Conservation (phyloP, 2,888 invertebrate genomes). For the Sthenelais limicola region DNA sequence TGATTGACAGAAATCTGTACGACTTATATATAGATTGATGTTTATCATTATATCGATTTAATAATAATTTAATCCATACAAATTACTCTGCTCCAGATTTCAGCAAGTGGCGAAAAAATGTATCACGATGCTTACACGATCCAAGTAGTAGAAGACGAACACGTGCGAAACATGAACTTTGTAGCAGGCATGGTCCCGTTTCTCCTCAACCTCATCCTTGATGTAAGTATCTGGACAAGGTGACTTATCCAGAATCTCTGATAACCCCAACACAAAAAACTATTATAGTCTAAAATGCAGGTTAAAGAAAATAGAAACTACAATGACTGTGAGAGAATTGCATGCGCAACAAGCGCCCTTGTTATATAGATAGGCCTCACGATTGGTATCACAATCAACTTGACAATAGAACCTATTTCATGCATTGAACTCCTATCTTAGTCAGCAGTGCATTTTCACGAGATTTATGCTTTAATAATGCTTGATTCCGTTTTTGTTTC, state of each 20-base stretch:
- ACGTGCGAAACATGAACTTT: slow-evolving; percentile 68
- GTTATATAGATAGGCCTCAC: no score
- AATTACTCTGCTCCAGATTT: slow-evolving; percentile 52
- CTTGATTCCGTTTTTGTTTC: slow-evolving; percentile 42
- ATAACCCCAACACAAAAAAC: no score
- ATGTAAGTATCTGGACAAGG: slow-evolving; percentile 69
- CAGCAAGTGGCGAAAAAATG: slow-evolving; percentile 64
- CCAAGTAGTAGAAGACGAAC: slow-evolving; percentile 67
- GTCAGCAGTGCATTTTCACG: no score
- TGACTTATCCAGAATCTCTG: no score
- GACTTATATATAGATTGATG: not conserved
- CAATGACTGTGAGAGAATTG: no score
- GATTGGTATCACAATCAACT: no score
- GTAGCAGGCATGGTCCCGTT: slow-evolving; percentile 72
- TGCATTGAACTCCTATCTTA: no score
- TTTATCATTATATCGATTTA: not conserved
- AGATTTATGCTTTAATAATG: not conserved
- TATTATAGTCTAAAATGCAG: no score
- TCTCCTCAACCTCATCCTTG: slow-evolving; percentile 69
- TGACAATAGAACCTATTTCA: no score
- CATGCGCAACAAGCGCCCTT: no score
- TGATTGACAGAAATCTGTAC: not conserved
- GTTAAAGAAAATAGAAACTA: no score
- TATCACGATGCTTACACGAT: slow-evolving; percentile 72
- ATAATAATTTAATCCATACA: not conserved